These are phyloP conservation scores for Prionailurus bengalensis DNA, from an alignment of 2,113 vertebrate genomes.

Conservation along the genomic window DNA sequence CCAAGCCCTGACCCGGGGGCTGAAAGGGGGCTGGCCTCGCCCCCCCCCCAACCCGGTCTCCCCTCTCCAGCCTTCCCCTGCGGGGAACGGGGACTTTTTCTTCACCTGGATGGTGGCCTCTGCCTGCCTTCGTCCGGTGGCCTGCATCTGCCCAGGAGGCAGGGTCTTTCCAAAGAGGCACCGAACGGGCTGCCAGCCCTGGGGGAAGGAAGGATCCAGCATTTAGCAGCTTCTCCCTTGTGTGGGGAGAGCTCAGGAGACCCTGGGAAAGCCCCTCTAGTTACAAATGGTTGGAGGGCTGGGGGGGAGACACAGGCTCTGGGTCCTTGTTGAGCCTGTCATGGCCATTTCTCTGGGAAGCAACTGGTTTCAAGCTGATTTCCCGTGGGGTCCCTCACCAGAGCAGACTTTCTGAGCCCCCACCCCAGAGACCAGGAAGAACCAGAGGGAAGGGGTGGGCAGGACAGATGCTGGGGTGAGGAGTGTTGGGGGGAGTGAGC, in stretches of 20 bases:
- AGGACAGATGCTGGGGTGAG: background rate
- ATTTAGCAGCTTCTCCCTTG: background rate
- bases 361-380: background rate
- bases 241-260: background rate
- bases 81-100: background rate
- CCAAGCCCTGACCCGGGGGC: no score
- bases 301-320: background rate
- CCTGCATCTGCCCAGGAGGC: background rate
- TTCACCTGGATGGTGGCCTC: background rate
- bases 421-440: background rate
- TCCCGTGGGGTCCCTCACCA: background rate
- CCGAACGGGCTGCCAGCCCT: background rate
- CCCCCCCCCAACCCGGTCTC: no score
- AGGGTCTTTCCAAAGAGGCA: background rate
- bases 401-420: background rate
- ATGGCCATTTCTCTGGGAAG: background rate
- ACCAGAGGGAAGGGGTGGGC: background rate
- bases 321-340: background rate
- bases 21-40: background rate
- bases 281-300: background rate
- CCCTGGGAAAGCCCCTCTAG: background rate
- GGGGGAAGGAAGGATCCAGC: background rate
- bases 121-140: background rate
- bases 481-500: background rate
- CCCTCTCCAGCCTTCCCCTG: no score